Conservation (phyloP, 2,888 invertebrate genomes). For the Euzophera pinguis region DNA sequence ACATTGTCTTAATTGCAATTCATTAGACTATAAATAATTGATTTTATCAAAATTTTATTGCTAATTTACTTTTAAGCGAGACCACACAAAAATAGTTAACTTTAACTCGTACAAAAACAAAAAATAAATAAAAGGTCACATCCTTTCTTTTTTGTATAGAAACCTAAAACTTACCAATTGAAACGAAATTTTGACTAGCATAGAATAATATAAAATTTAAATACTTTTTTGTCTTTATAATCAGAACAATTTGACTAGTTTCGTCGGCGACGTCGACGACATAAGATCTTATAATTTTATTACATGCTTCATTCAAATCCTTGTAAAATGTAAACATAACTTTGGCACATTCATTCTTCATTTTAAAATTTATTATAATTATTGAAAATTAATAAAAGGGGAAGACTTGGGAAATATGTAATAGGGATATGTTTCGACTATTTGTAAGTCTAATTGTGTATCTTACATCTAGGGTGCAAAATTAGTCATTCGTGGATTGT, state of each 20-base stretch:
- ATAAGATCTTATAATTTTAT: constrained; percentile 34
- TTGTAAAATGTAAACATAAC: constrained; percentile 53
- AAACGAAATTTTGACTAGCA: constrained; percentile 74
- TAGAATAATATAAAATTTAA: constrained; percentile 39
- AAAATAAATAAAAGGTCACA: constrained; percentile 43
- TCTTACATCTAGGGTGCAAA: constrained; percentile 72
- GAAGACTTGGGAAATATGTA: constrained; percentile 69
- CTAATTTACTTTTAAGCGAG: constrained; percentile 61
- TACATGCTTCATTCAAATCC: constrained; percentile 44
- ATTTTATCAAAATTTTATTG: constrained; percentile 76
- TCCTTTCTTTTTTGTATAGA: constrained; percentile 33
- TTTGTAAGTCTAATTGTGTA: constrained; percentile 51
- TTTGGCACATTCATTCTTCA: constrained; percentile 71
- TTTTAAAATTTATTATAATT: constrained; percentile 40
- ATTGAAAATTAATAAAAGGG: constrained; percentile 70
- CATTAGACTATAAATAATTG: constrained; percentile 76
- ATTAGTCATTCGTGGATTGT: constrained; percentile 61
- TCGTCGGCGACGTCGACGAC: constrained; percentile 49
- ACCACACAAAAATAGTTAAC: constrained; percentile 55
- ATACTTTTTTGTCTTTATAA: constrained; percentile 44
- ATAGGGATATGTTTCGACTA: constrained; percentile 68
- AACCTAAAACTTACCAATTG: constrained; percentile 46
- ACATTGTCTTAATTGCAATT: constrained; percentile 76
- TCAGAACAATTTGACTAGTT: constrained; percentile 73
- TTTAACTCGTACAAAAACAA: constrained; percentile 40